Conservation (phyloP, 2,888 invertebrate species). For the Pollenia amentaria region DNA sequence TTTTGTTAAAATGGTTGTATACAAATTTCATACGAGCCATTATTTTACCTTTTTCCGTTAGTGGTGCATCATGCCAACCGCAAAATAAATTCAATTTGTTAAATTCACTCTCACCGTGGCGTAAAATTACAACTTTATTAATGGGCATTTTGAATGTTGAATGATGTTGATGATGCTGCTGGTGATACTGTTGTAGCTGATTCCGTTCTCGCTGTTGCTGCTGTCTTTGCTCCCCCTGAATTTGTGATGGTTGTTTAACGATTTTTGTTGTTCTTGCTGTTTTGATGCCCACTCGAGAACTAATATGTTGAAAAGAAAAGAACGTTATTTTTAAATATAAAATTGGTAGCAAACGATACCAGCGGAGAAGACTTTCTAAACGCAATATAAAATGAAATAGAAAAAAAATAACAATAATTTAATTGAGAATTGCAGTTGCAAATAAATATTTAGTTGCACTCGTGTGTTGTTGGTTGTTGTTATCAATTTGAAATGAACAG, state of each 20-base stretch:
- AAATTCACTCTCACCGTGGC: constrained; percentile 91
- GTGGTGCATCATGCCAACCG: constrained; percentile 90
- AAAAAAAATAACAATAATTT: constrained; percentile 35
- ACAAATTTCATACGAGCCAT: neutral
- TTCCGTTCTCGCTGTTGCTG: constrained; percentile 6
- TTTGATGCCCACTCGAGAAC: constrained; percentile 65
- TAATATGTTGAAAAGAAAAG: constrained; percentile 62
- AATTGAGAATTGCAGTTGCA: constrained; percentile 48
- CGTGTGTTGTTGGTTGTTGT: constrained; percentile 40
- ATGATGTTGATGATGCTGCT: neutral
- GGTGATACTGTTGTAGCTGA: constrained; percentile 1
- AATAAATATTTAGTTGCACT: constrained; percentile 40
- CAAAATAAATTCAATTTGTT: constrained; percentile 90
- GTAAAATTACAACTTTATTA: constrained; percentile 85
- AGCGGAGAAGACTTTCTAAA: constrained; percentile 59
- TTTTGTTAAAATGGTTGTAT: neutral
- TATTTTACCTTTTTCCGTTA: constrained; percentile 88
- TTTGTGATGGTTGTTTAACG: constrained; percentile 2
- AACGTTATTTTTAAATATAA: constrained; percentile 70
- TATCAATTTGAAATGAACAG: constrained; percentile 53
- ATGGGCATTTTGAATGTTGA: constrained; percentile 75
- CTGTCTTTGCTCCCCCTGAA: neutral
- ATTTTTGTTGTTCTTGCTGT: constrained; percentile 46
- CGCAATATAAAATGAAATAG: constrained; percentile 36
- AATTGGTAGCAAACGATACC: constrained; percentile 30